A percentile compares a stretch with the other conserved stretches of the same genome.
phyloP scores from a whole-genome alignment of 2,888 invertebrate genomes.

The Zygogramma bicolorata region DNA sequence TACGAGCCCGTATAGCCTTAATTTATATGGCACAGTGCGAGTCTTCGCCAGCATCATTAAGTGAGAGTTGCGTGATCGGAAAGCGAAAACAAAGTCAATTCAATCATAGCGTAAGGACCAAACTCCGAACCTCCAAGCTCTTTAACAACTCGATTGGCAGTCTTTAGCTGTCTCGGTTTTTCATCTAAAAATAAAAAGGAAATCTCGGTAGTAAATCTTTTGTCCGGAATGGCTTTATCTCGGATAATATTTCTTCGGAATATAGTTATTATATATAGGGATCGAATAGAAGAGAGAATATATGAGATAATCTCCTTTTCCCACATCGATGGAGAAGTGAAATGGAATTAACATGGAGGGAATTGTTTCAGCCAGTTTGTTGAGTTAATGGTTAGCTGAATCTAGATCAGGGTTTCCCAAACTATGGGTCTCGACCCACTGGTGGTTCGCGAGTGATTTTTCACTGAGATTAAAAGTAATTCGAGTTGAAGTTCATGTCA shows the following conservation, averaged over 20 bases:
- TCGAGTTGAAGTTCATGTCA: too few species aligned
- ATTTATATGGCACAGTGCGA: background rate
- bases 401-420: too few species aligned
- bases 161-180: constrained; percentile 17
- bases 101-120: constrained; percentile 45
- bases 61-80: constrained; percentile 50
- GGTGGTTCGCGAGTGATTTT: too few species aligned
- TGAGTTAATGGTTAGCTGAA: too few species aligned
- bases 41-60: constrained; percentile 44
- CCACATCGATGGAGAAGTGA: background rate
- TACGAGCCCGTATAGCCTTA: background rate
- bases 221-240: background rate
- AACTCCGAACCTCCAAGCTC: constrained; percentile 30
- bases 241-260: background rate
- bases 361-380: too few species aligned
- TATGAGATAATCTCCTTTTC: background rate
- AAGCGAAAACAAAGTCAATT: constrained; percentile 49
- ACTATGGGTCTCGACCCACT: too few species aligned
- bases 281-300: background rate
- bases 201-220: constrained; percentile 24
- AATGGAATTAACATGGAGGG: background rate
- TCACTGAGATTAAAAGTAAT: too few species aligned
- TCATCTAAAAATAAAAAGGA: constrained; percentile 12
- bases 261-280: background rate
- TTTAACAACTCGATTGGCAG: constrained; percentile 26